Conservation (phyloP, 2,888 invertebrate genomes). For the Mythimna loreyi region DNA sequence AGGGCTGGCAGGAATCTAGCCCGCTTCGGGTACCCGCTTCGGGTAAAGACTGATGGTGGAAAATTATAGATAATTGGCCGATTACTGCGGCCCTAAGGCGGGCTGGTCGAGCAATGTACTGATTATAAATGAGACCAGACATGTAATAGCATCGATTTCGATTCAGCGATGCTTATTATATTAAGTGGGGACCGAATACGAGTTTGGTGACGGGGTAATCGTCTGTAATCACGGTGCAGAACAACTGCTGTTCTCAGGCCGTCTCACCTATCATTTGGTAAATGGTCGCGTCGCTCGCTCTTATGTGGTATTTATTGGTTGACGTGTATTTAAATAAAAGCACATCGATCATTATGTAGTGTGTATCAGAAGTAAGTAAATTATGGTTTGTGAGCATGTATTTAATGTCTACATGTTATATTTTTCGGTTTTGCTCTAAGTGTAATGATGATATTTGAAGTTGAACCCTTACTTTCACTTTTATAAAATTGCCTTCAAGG, state of each 20-base stretch:
- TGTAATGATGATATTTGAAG: too few relatives aligned
- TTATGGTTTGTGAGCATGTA: constrained; percentile 17
- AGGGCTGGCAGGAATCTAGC: constrained; percentile 80
- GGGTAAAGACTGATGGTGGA: constrained; percentile 88
- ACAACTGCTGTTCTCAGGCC: constrained; percentile 68
- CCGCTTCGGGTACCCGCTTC: constrained; percentile 78
- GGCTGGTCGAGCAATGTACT: constrained; percentile 78
- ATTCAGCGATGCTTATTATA: constrained; percentile 89
- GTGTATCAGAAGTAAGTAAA: constrained; percentile 37
- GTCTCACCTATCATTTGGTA: constrained; percentile 67
- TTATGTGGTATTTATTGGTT: constrained; percentile 67
- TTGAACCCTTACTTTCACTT: too few relatives aligned
- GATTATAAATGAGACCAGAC: constrained; percentile 88
- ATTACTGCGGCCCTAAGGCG: constrained; percentile 84
- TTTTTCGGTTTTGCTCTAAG: background rate
- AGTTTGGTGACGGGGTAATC: constrained; percentile 89
- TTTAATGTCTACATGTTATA: constrained; percentile 15
- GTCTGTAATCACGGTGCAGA: constrained; percentile 84
- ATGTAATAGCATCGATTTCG: constrained; percentile 89
- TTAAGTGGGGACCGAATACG: constrained; percentile 88
- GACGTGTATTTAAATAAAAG: constrained; percentile 55
- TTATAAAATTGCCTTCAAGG: too few relatives aligned
- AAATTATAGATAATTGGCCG: constrained; percentile 90
- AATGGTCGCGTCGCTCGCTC: constrained; percentile 72
- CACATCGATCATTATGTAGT: constrained; percentile 53